Evolutionary conservation across 2,888 invertebrate genomes (phyloP).

Genomic region (Chloroclystis v-ata): DNA sequence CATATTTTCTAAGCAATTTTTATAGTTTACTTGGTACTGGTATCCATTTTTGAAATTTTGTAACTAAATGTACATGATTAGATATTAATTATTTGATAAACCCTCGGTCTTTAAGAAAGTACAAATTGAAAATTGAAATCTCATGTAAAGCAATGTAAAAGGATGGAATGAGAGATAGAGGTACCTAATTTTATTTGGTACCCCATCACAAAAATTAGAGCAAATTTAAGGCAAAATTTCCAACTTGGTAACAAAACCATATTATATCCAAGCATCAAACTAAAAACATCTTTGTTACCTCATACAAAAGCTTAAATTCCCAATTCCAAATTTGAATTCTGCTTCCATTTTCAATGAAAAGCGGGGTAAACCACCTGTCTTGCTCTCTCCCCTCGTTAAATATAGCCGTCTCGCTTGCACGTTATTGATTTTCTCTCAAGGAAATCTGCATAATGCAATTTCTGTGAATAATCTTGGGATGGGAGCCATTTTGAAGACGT

Average conservation of each 20-base stretch:
- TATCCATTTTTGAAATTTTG: too few species aligned
- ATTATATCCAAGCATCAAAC: constrained; percentile 4
- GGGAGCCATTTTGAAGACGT: constrained; percentile 5
- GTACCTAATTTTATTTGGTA: too few species aligned
- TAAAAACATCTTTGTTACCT: constrained; percentile 1
- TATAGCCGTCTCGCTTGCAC: constrained; percentile 22
- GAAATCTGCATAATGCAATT: constrained; percentile 33
- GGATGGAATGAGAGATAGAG: too few species aligned
- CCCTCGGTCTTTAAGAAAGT: too few species aligned
- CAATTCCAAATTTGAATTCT: constrained; percentile 7
- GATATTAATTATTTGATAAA: too few species aligned
- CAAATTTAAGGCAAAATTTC: constrained; percentile 6
- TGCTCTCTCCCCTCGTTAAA: constrained; percentile 17
- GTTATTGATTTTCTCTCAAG: constrained; percentile 32
- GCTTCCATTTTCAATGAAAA: constrained; percentile 21
- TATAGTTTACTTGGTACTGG: too few species aligned
- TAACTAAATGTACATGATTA: too few species aligned
- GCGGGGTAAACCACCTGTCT: constrained; percentile 9
- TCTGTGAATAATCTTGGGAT: constrained; percentile 22
- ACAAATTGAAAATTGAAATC: too few species aligned
- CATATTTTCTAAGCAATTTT: too few species aligned
- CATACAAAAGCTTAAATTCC: not conserved
- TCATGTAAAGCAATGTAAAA: too few species aligned
- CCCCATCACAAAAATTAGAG: too few species aligned
- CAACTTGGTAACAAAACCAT: constrained; percentile 3